Percentiles rank a stretch among this genome's conserved stretches.
Conservation (phyloP, 2,888 invertebrate species). For the Acronicta aceris region DNA sequence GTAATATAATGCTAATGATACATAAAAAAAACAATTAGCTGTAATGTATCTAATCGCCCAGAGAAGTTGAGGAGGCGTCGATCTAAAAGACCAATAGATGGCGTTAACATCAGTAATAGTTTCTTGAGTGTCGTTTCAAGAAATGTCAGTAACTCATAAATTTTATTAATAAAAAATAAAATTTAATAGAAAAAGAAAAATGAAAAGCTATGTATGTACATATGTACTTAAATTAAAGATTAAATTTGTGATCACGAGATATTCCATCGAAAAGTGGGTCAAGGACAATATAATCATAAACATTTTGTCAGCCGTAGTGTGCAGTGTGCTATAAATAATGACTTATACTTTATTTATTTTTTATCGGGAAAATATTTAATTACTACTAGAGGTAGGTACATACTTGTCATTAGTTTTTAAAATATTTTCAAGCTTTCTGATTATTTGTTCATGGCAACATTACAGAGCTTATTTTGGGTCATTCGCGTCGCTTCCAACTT, state of each 20-base stretch:
- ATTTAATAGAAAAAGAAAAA: too few relatives aligned
- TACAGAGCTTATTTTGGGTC: slow-evolving; percentile 89
- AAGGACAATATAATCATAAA: slow-evolving; percentile 70
- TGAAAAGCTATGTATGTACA: too few relatives aligned
- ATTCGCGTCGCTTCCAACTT: slow-evolving; percentile 87
- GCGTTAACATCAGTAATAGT: slow-evolving; percentile 23
- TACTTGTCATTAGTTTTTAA: not conserved
- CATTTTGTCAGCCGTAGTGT: slow-evolving; percentile 14
- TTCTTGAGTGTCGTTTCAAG: not conserved
- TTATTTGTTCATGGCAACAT: slow-evolving; percentile 81
- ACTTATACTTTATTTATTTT: slow-evolving; percentile 1
- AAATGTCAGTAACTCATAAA: not conserved
- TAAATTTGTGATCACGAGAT: slow-evolving; percentile 67
- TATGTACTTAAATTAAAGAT: not conserved
- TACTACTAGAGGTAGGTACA: slow-evolving; percentile 3
- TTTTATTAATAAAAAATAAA: not conserved
- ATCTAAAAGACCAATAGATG: slow-evolving; percentile 23
- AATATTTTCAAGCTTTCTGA: slow-evolving; percentile 74
- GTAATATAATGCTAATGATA: too few relatives aligned
- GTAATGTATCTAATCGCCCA: too few relatives aligned
- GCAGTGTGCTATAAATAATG: slow-evolving; percentile 23
- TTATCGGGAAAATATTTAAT: not conserved
- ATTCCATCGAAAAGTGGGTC: slow-evolving; percentile 70
- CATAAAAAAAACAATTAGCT: too few relatives aligned
- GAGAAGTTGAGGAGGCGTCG: too few relatives aligned